Evolutionary conservation across 2,888 invertebrate genomes (phyloP), one percentile per base, ranked within the genome.

Genomic region (Melinaea menophilus): DNA sequence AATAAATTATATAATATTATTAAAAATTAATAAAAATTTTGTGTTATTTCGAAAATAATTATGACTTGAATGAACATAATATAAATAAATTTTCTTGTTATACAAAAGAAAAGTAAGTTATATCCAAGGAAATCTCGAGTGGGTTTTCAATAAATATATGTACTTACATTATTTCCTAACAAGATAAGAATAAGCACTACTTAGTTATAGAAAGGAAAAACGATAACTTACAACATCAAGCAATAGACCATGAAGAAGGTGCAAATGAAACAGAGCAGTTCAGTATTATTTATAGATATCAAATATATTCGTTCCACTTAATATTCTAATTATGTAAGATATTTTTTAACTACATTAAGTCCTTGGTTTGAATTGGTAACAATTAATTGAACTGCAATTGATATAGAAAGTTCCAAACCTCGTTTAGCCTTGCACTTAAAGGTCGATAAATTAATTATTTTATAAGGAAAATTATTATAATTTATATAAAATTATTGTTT

Each of bases 191-290:
- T 64, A 54, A 64, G 55, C 48, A 61, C 51, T 41, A 7, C 37
- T 64, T 48, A 58, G 54, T 41, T 57, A 63, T 61, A 66, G 76
- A 77, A 81, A 82, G 79, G 74, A 75, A 79, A 81, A 79, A 79
- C 73, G 75, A 78, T 77, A 79, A 76, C 78, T 86, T 85, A 81
- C 79, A 79, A 82, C 64, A 74, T 73, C 68, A 73, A 63, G 72
- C 79, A 80, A 84, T 88, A 76, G 81, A 85, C 80, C 87, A 80
- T 81, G 74, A 74, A 83, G 73, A 80, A 69, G 67, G 64, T 66
- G 67, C 63, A 69, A 69, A 66, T 60, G 64, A 69, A 69, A 69
- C 66, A 71, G 63, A 65, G 63, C 60, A 71, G 63, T 66, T 68
- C 59, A 62, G 62, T 57, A 62, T 63, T 68, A 63, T 64, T 65